A percentile compares a stretch with the other conserved stretches of the same genome.
Conservation (phyloP, 2,797 vertebrate genomes). For the Molossus alvarezi region DNA sequence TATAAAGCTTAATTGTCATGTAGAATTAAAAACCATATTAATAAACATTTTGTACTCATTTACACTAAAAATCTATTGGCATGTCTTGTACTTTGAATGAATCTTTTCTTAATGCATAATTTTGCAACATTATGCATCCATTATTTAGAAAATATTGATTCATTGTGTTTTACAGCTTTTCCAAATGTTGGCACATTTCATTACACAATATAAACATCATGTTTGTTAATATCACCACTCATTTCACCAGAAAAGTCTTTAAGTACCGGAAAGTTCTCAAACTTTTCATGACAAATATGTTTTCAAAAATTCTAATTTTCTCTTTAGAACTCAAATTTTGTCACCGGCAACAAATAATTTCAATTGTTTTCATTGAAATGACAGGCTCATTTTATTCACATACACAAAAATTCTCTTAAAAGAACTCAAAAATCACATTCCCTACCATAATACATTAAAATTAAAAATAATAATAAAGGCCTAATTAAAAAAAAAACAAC, state of each 20-base stretch:
- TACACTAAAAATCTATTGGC: not conserved
- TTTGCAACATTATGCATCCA: not conserved
- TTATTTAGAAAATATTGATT: slow-evolving; percentile 12
- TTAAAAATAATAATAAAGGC: slow-evolving; percentile 20
- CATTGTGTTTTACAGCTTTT: not conserved
- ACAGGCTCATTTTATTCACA: slow-evolving; percentile 16
- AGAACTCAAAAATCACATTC: not conserved
- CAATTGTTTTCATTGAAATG: not conserved
- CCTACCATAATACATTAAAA: not conserved
- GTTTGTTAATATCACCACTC: not conserved
- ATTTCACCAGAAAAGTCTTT: not conserved
- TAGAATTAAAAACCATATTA: not conserved
- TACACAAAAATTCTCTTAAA: not conserved
- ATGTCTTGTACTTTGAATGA: not conserved
- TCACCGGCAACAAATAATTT: not conserved
- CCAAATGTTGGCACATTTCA: not conserved
- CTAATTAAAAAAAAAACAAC: not conserved
- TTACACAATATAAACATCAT: not conserved
- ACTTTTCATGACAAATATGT: not conserved
- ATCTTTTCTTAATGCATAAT: not conserved
- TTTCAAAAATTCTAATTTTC: slow-evolving; percentile 19
- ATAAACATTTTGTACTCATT: not conserved
- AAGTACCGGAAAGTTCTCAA: not conserved
- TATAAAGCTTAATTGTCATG: not conserved
- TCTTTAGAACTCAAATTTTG: not conserved